Conservation (phyloP, 2,888 invertebrate genomes). For the Drosophila antonietae region DNA sequence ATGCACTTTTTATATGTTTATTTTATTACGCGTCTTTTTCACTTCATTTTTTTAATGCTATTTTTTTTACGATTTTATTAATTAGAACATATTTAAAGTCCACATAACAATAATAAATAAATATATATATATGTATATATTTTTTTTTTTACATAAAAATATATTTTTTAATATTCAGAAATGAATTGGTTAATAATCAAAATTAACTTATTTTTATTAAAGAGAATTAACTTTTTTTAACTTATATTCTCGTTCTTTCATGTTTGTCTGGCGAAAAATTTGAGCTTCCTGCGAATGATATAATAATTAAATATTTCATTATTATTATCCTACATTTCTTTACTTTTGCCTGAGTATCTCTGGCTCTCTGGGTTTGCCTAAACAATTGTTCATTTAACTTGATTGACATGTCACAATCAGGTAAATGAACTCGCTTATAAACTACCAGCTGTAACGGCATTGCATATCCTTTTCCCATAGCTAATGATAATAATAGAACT, state of each 20-base stretch:
- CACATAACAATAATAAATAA: neutral
- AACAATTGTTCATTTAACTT: neutral
- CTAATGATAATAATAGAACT: constrained; percentile 2
- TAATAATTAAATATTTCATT: neutral
- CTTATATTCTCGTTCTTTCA: neutral
- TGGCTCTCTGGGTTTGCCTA: neutral
- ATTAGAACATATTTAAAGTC: neutral
- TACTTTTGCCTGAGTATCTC: neutral
- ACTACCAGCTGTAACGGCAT: constrained; percentile 3
- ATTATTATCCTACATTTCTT: neutral
- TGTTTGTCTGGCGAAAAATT: neutral
- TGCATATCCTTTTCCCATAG: constrained; percentile 12
- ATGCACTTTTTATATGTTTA: neutral
- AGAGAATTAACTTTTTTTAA: neutral
- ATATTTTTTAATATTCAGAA: neutral
- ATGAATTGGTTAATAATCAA: neutral
- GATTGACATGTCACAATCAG: constrained; percentile 15
- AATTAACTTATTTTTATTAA: neutral
- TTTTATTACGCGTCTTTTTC: constrained; percentile 2
- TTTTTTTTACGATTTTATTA: neutral
- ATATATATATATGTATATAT: neutral
- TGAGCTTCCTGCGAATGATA: neutral
- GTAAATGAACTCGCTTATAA: neutral
- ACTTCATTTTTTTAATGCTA: neutral
- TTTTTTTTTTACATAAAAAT: neutral